Percentiles rank a stretch among this genome's conserved stretches.
Conservation (phyloP, 2,797 vertebrate species). For the Anguilla obscura region DNA sequence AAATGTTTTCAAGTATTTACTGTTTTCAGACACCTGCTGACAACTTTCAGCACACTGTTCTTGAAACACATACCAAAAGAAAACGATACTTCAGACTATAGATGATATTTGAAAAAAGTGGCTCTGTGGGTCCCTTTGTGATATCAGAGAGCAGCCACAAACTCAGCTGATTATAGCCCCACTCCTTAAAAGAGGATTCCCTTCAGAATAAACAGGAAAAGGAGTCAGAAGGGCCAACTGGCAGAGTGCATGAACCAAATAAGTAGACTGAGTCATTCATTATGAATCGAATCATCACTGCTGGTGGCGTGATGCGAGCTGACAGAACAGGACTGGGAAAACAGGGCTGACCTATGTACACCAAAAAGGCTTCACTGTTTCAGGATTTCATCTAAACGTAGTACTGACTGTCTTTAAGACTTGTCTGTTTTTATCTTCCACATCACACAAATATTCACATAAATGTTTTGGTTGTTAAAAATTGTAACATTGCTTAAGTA, state of each 20-base stretch:
- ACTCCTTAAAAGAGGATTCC: background rate
- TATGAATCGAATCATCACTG: background rate
- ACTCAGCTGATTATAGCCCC: background rate
- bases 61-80: background rate
- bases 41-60: background rate
- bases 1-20: background rate
- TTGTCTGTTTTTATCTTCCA: background rate
- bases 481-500: background rate
- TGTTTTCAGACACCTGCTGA: background rate
- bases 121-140: background rate
- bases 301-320: background rate
- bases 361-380: background rate
- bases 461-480: too few relatives aligned
- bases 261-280: background rate
- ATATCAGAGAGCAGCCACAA: background rate
- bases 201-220: background rate
- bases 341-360: background rate
- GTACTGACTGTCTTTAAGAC: background rate
- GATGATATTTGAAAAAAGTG: background rate
- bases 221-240: background rate
- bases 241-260: background rate
- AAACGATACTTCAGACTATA: background rate
- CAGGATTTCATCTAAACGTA: background rate
- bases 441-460: too few relatives aligned
- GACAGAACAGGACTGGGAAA: background rate